Evolutionary conservation across 2,797 vertebrate genomes (phyloP).

Genomic region (Lacerta viridis): DNA sequence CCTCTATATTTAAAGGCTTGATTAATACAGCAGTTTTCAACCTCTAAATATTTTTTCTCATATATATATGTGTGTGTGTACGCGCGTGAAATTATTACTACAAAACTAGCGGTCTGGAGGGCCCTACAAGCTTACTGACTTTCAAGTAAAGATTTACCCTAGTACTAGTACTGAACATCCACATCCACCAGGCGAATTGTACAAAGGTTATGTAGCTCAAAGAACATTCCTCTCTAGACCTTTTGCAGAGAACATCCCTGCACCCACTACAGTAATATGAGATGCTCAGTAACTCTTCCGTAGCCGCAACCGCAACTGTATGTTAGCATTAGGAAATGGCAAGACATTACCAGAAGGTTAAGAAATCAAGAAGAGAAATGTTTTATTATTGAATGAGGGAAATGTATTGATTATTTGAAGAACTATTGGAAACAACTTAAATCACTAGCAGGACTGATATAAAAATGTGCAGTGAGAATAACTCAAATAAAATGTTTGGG

Average conservation of each 20-base stretch:
- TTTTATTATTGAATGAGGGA: too few species aligned
- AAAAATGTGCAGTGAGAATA: too few species aligned
- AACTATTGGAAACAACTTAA: too few species aligned
- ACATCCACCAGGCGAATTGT: not conserved
- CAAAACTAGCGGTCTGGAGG: not conserved
- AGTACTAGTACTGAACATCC: not conserved
- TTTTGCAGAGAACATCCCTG: not conserved
- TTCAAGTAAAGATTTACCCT: not conserved
- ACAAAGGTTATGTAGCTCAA: not conserved
- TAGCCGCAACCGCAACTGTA: not conserved
- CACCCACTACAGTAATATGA: constrained; percentile 29
- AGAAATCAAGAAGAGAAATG: too few species aligned
- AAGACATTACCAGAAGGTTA: not conserved
- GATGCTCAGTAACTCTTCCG: not conserved
- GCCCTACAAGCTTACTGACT: not conserved
- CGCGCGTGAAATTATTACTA: not conserved
- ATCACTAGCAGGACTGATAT: too few species aligned
- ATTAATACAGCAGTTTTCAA: not conserved
- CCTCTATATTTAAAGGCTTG: not conserved
- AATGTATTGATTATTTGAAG: too few species aligned
- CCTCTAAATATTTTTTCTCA: not conserved
- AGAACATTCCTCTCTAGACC: not conserved
- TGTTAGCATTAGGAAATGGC: not conserved
- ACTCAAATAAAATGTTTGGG: too few species aligned
- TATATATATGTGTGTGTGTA: too few species aligned